Base-by-base conservation (phyloP, 1,140 invertebrate species). In the Alviniconcha marisindica region DNA sequence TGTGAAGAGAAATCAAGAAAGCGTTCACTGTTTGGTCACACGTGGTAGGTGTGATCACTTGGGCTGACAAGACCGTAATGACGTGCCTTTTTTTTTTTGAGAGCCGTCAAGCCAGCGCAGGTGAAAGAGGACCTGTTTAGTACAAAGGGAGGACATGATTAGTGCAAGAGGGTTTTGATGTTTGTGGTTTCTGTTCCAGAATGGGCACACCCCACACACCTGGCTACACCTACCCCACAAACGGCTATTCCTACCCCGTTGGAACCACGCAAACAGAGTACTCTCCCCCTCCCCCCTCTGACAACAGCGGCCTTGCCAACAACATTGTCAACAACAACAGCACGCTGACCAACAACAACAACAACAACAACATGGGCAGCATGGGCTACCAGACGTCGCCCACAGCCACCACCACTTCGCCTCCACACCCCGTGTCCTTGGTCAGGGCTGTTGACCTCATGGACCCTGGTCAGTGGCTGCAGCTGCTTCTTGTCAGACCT, bases 371-470 rank as follows among this genome's bases (percentile, higher is more conserved):
- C 74, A 83, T 83, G 63, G 73, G 51, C 44, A 84, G 56, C 83
- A 84, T 84, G 82, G 78, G 40, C 79, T 85, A 44, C 40, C 80
- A 85, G 77, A 86, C 88, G 31, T 81, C 87, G 51, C 51, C 87
- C n/a, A 79, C 83, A 48, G 76, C 82, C 40, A 88, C 87, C 36
- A 83, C 87, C 38, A 80, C 82, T 51, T 76, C 83, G 40, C 38
- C 77, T 15, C 86, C 88, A 10, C 88, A 90, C 71, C 87, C 89
- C 42, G 87, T 91, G 0, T 74, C 87, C 15, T 74, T 91, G 24
- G 81, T 89, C 15, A 83, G 88, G 69, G 85, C 90, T 28, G 87
- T 90, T 15, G 91, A 91, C 77, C 71, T 89, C 31, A 88, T 91
- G 87, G 90, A 90, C 78, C 86, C 88, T 77, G 85, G 91, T 91